Conservation (phyloP, 1,140 invertebrate genomes). For the Apocrypta bakeri region DNA sequence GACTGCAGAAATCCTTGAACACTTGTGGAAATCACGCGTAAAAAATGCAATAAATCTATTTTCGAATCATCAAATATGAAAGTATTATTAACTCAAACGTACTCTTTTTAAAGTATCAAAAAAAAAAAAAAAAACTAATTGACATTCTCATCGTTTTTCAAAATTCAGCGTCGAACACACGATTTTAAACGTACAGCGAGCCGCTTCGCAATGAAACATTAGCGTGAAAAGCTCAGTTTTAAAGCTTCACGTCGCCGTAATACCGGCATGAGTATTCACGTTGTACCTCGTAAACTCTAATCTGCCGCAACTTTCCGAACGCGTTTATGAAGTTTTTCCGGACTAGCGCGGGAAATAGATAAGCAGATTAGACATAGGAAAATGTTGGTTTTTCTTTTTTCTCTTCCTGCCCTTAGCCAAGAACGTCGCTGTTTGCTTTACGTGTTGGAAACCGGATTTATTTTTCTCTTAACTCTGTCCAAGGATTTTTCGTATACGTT, state of each 20-base stretch:
- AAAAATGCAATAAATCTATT: too few species aligned
- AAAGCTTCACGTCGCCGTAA: background rate
- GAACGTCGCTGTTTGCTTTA: background rate
- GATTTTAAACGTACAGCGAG: too few species aligned
- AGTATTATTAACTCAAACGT: too few species aligned
- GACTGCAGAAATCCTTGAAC: too few species aligned
- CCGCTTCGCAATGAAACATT: background rate
- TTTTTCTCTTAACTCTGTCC: background rate
- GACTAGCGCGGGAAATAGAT: background rate
- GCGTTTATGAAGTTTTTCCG: slow-evolving; percentile 20
- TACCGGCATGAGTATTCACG: background rate
- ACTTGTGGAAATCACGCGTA: too few species aligned
- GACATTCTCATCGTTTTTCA: too few species aligned
- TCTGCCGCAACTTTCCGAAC: slow-evolving; percentile 15
- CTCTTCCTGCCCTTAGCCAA: background rate
- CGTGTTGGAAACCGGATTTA: background rate
- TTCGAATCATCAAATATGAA: too few species aligned
- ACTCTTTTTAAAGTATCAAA: too few species aligned
- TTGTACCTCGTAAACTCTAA: slow-evolving; percentile 9
- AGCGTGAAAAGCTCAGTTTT: background rate
- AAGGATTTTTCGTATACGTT: too few species aligned
- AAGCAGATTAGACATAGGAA: background rate
- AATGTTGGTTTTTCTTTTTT: background rate
- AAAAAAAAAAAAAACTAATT: too few species aligned
- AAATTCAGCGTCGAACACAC: too few species aligned